Conservation (phyloP, 2,888 invertebrate genomes). For the Argynnis bischoffii region DNA sequence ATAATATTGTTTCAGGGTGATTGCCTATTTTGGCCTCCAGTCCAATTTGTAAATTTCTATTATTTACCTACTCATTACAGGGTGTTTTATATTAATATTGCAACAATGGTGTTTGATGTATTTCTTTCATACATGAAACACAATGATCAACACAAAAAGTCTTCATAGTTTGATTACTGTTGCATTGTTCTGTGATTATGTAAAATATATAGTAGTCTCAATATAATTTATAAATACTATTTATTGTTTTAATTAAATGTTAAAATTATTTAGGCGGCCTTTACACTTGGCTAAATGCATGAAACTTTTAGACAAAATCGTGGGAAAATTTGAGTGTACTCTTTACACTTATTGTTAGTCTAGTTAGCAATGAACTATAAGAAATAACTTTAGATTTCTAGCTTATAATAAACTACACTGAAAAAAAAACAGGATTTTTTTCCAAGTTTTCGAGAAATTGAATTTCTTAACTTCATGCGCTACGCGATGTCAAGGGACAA, state of each 20-base stretch:
- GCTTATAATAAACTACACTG: too few relatives aligned
- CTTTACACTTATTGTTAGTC: too few relatives aligned
- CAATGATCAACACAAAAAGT: slow-evolving; percentile 62
- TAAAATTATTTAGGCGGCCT: too few relatives aligned
- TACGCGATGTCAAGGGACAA: too few relatives aligned
- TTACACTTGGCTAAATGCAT: too few relatives aligned
- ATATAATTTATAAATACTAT: slow-evolving; percentile 14
- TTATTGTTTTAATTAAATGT: slow-evolving; percentile 1
- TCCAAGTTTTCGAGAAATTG: too few relatives aligned
- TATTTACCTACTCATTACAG: slow-evolving; percentile 91
- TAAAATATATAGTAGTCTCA: slow-evolving; percentile 6
- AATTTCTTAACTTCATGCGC: too few relatives aligned
- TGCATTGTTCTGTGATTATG: slow-evolving; percentile 17
- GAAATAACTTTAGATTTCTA: too few relatives aligned
- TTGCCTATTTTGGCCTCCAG: slow-evolving; percentile 94
- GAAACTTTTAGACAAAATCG: too few relatives aligned
- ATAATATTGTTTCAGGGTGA: slow-evolving; percentile 85
- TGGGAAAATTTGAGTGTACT: too few relatives aligned
- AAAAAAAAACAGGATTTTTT: too few relatives aligned
- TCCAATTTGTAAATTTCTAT: slow-evolving; percentile 95
- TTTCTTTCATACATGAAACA: slow-evolving; percentile 95
- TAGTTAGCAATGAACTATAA: too few relatives aligned
- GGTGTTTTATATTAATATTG: slow-evolving; percentile 92
- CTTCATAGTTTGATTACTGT: slow-evolving; percentile 18
- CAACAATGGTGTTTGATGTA: slow-evolving; percentile 93